phyloP scores from a whole-genome alignment of 2,797 vertebrate species.

The Cephalopachus bancanus region DNA sequence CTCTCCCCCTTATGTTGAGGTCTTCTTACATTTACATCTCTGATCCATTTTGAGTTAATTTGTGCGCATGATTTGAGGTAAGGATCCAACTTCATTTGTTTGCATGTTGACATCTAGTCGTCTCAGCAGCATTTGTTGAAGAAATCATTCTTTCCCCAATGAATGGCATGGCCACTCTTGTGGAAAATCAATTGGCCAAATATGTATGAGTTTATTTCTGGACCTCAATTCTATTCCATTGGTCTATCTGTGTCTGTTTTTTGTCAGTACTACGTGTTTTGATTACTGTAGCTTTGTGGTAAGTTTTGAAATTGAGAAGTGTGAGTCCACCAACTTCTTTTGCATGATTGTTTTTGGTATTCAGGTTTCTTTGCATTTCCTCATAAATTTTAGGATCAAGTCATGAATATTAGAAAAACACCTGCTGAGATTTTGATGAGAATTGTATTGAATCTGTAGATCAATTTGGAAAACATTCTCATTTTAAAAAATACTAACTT shows the following conservation, averaged over 20 bases:
- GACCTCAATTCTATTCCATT: neutral
- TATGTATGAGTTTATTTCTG: neutral
- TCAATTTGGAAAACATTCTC: neutral
- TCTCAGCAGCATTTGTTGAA: neutral
- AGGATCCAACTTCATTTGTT: neutral
- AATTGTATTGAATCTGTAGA: neutral
- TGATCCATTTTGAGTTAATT: neutral
- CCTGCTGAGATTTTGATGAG: neutral
- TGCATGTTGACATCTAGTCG: neutral
- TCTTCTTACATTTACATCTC: neutral
- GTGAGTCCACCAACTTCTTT: neutral
- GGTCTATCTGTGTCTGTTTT: neutral
- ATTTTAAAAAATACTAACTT: neutral
- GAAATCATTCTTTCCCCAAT: neutral
- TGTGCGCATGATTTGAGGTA: neutral
- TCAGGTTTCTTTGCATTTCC: neutral
- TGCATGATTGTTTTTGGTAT: neutral
- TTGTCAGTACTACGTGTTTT: neutral
- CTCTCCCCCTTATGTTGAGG: too few relatives aligned
- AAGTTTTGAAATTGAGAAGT: neutral
- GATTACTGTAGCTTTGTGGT: neutral
- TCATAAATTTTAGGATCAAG: neutral
- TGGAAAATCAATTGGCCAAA: neutral
- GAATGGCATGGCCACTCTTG: neutral
- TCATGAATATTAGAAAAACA: neutral